Percentiles rank a stretch among this genome's conserved stretches.
Evolutionary conservation across 2,797 vertebrate genomes (phyloP).

Genomic region (Tadarida brasiliensis): DNA sequence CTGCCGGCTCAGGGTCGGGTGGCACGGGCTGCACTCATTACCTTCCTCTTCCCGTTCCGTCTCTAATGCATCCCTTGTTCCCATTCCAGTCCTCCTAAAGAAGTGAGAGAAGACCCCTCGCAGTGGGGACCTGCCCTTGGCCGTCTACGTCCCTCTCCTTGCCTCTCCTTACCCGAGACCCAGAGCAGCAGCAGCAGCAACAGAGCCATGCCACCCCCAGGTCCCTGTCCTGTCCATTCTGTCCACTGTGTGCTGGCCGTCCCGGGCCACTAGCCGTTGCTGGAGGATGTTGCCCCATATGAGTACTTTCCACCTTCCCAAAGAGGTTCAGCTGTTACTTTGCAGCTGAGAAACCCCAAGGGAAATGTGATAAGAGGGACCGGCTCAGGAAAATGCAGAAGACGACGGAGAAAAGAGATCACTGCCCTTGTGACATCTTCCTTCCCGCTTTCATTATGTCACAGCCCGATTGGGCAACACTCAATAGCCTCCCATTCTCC

Average conservation of each 20-base stretch:
- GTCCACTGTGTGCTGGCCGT: accelerated
- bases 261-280: not conserved
- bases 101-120: not conserved
- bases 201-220: not conserved
- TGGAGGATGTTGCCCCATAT: not conserved
- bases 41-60: not conserved
- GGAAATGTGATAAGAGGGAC: not conserved
- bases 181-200: not conserved
- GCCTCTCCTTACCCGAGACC: conserved; percentile 37
- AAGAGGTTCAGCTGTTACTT: not conserved
- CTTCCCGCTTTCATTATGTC: conserved; percentile 16
- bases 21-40: too few species aligned
- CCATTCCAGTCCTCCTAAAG: not conserved
- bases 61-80: not conserved
- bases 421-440: not conserved
- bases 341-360: conserved; percentile 26
- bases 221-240: not conserved
- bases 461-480: not conserved
- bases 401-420: not conserved
- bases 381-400: not conserved
- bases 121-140: accelerated
- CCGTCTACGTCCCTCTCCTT: not conserved
- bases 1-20: not conserved
- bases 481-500: not conserved
- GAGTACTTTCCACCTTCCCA: too few species aligned